These are phyloP conservation scores for Syngnathoides biaculeatus DNA, from an alignment of 2,113 vertebrate genomes.

Conservation along the genomic window DNA sequence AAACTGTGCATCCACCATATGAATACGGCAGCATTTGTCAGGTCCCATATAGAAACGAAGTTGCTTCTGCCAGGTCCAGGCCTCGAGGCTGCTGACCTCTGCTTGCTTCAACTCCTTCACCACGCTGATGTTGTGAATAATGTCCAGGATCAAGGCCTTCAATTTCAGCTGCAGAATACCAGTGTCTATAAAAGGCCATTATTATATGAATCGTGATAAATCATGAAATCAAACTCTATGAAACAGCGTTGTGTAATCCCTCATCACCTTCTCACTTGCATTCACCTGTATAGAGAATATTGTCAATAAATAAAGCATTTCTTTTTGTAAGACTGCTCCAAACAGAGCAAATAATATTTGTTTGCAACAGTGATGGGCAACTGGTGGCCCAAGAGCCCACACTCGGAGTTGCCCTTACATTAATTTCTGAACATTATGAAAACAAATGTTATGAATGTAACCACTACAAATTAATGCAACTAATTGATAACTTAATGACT, in stretches of 20 bases:
- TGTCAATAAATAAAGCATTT: too few relatives aligned
- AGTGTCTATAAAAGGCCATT: slow-evolving; percentile 68
- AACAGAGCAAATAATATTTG: not conserved
- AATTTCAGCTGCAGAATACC: slow-evolving; percentile 87
- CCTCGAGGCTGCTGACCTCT: slow-evolving; percentile 73
- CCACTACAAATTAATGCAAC: too few relatives aligned
- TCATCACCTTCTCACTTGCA: not conserved
- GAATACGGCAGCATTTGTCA: slow-evolving; percentile 79
- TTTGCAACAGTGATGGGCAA: not conserved
- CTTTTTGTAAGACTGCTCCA: not conserved
- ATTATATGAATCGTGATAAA: not conserved
- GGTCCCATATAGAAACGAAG: slow-evolving; percentile 88
- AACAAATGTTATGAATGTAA: too few relatives aligned
- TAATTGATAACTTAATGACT: too few relatives aligned
- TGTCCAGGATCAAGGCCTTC: slow-evolving; percentile 92
- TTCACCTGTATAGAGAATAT: not conserved
- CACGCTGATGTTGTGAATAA: slow-evolving; percentile 93
- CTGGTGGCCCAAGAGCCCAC: too few relatives aligned
- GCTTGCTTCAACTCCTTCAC: slow-evolving; percentile 83
- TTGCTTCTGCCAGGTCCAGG: slow-evolving; percentile 94
- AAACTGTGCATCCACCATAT: slow-evolving; percentile 94
- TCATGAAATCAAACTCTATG: too few relatives aligned
- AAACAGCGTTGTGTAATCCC: not conserved
- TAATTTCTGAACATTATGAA: too few relatives aligned
- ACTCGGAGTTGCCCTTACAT: too few relatives aligned